Evolutionary conservation across 1,140 invertebrate species (phyloP).

Genomic region (Zaprionus inermis): DNA sequence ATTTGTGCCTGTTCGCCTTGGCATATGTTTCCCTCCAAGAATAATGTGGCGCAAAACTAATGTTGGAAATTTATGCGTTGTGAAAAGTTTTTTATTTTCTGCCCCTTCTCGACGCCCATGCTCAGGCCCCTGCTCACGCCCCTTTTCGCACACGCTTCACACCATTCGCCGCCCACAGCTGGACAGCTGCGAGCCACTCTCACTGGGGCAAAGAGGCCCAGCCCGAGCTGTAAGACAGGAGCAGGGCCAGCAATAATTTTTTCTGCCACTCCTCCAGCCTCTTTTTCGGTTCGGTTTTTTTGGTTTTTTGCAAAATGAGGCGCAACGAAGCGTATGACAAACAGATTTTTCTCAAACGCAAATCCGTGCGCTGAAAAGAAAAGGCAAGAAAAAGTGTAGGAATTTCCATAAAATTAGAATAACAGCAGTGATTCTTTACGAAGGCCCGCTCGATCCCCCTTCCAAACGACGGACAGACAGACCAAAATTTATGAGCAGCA

Average conservation of each 20-base stretch:
- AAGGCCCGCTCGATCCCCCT: not conserved
- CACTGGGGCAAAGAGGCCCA: conserved; percentile 51
- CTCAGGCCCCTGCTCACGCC: conserved; percentile 11
- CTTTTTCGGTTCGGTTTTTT: conserved; percentile 10
- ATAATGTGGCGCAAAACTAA: conserved; percentile 81
- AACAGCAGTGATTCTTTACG: conserved; percentile 80
- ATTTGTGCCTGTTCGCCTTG: conserved; percentile 49
- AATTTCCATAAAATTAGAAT: conserved; percentile 83
- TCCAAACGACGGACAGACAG: conserved; percentile 40
- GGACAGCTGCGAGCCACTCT: conserved; percentile 67
- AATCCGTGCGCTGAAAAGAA: conserved; percentile 77
- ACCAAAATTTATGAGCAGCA: conserved; percentile 76
- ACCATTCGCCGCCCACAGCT: conserved; percentile 45
- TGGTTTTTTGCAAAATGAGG: conserved; percentile 74
- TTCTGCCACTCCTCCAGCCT: conserved; percentile 21
- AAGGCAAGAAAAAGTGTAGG: conserved; percentile 78
- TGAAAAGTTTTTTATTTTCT: conserved; percentile 64
- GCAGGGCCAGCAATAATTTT: conserved; percentile 58
- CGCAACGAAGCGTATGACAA: conserved; percentile 82
- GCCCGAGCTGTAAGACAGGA: conserved; percentile 39
- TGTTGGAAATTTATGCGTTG: conserved; percentile 78
- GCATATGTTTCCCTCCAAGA: conserved; percentile 71
- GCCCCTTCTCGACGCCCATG: not conserved
- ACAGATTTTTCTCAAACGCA: conserved; percentile 82
- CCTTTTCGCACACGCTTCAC: conserved; percentile 17